Base-by-base conservation (phyloP, 2,113 vertebrate species). In the Centropus unirufus region DNA sequence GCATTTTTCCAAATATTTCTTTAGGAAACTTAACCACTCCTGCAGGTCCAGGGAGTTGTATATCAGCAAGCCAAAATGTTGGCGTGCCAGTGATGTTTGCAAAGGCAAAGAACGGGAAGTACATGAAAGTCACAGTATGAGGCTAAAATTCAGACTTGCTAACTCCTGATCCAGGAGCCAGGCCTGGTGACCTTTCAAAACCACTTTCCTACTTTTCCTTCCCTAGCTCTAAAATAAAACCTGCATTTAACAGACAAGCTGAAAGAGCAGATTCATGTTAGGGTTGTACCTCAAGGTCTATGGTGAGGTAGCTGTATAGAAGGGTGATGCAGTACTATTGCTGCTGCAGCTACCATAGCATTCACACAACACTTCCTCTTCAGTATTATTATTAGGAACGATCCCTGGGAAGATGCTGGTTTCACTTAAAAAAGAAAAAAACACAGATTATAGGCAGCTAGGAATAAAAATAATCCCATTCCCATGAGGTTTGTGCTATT, bases 351-450 rank as follows among this genome's bases (percentile, higher is more conserved):
- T 78, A 42, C 70, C 59, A 32, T 14, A 18, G 10, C 34, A 86
- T 34, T 96, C 83, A 86, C 23, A 77, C 1, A 22, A 93, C 13
- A 4, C 68, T 91, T 95, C 75, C 51, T 85, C 83, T 94, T 68
- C 66, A 79, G 75, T 58, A 87, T 89, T 95, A 95, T 95, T 95
- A 76, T 93, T 94, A 95, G 94, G 79, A 96, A 72, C 62, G 90
- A 92, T 40, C 84, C 82, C 84, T 96, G 97, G 93, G 96, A 96
- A 97, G 92, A 92, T 95, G 93, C 88, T 93, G 9, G 44, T 63
- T 95, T 62, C 57, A 68, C 70, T 94, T 82, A 91, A 85, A 78
- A 85, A 83, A 92, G 59, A 69, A 78, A 66, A 47, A 72, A 93
- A 92, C 36, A 74, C 22, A 68, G 12, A 89, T 89, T 92, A 86